A percentile compares a stretch with the other conserved stretches of the same genome.
phyloP scores from a whole-genome alignment of 1,140 invertebrate genomes.

The Condylostylus longicornis region DNA sequence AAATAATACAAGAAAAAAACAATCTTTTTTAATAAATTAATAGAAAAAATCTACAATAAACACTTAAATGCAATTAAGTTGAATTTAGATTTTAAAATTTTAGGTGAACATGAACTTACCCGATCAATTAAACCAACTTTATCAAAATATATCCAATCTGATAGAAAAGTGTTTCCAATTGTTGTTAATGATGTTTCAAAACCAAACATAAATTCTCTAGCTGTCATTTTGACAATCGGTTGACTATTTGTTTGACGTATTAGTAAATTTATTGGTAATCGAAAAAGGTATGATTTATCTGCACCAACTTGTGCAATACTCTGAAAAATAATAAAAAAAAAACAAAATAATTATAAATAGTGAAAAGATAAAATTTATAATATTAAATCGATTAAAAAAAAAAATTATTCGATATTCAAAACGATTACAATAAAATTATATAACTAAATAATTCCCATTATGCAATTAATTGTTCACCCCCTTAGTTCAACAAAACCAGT shows the following conservation, averaged over 20 bases:
- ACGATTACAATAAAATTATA: no score
- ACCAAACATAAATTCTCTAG: slow-evolving; percentile 71
- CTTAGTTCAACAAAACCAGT: no score
- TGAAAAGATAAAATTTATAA: not conserved
- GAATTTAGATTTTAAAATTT: not conserved
- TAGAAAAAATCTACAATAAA: not conserved
- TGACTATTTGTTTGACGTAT: slow-evolving; percentile 47
- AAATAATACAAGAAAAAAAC: slow-evolving; percentile 10
- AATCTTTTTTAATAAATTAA: not conserved
- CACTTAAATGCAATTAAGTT: slow-evolving; percentile 1
- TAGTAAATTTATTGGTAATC: slow-evolving; percentile 49
- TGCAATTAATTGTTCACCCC: no score
- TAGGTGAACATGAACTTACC: slow-evolving; percentile 37
- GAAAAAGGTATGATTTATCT: slow-evolving; percentile 42
- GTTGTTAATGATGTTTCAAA: slow-evolving; percentile 56
- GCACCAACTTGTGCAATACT: slow-evolving; percentile 62
- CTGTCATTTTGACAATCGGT: slow-evolving; percentile 59
- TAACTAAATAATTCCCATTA: no score
- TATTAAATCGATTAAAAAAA: not conserved
- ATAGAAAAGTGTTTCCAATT: slow-evolving; percentile 58
- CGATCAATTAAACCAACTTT: slow-evolving; percentile 68
- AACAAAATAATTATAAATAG: not conserved
- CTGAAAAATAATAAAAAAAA: slow-evolving; percentile 34
- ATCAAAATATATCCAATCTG: slow-evolving; percentile 65
- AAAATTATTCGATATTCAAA: not conserved